These are phyloP conservation scores for Cataglyphis cursor DNA, from an alignment of 2,888 invertebrate species.

Conservation along the genomic window DNA sequence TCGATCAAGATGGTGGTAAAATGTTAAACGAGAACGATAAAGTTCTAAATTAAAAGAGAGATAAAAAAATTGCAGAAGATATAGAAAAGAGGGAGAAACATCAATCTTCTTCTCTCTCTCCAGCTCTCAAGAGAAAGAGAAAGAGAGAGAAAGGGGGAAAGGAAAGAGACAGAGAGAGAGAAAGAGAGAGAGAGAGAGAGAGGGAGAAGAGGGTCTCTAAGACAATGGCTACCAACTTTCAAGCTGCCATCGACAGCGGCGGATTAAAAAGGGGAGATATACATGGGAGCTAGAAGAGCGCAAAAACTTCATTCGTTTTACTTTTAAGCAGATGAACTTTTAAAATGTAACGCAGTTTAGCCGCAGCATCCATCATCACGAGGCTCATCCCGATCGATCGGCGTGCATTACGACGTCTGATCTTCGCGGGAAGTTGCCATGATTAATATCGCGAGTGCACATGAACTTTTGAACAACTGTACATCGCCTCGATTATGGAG, in stretches of 20 bases:
- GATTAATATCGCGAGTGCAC: conserved; percentile 48
- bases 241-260: not conserved
- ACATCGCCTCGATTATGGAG: conserved; percentile 42
- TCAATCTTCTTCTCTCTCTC: not conserved
- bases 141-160: not conserved
- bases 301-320: not conserved
- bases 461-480: conserved; percentile 49
- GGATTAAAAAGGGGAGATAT: not conserved
- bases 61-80: not conserved
- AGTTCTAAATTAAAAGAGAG: not conserved
- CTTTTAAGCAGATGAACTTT: not conserved
- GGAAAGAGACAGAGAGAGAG: not conserved
- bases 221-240: conserved; percentile 17
- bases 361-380: conserved; percentile 9
- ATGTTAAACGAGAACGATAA: not conserved
- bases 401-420: conserved; percentile 21
- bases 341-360: not conserved
- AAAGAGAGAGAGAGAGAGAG: not conserved
- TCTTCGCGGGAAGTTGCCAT: conserved; percentile 36
- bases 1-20: not conserved
- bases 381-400: conserved; percentile 40
- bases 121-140: not conserved
- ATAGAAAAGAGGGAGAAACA: not conserved
- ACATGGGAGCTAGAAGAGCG: not conserved
- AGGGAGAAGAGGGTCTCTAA: not conserved